Conservation (phyloP, 2,113 vertebrate species). For the Varanus komodoensis region DNA sequence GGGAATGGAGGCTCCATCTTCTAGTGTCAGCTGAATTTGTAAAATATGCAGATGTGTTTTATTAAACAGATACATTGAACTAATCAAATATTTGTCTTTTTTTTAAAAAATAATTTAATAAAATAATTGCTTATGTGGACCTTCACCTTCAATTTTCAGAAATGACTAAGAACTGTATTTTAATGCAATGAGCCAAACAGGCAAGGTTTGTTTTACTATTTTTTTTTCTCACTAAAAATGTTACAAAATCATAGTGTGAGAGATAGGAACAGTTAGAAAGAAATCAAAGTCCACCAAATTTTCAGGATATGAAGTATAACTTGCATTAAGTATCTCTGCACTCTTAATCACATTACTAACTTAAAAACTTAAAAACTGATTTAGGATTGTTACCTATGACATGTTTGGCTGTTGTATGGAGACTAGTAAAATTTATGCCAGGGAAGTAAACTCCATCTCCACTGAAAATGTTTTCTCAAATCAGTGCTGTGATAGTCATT, state of each 20-base stretch:
- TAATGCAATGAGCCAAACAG: background rate
- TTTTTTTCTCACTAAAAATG: background rate
- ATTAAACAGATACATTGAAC: background rate
- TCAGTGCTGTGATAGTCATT: background rate
- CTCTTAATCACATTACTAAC: background rate
- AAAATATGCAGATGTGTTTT: constrained; percentile 39
- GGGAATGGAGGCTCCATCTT: constrained; percentile 27
- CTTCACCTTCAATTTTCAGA: constrained; percentile 6
- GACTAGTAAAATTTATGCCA: background rate
- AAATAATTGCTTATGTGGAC: background rate
- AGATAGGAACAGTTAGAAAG: background rate
- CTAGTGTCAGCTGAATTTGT: background rate
- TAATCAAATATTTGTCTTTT: background rate
- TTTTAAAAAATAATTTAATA: constrained; percentile 1
- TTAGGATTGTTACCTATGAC: constrained; percentile 12
- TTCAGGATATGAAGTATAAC: background rate
- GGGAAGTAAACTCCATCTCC: background rate
- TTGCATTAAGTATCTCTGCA: background rate
- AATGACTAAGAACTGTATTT: background rate
- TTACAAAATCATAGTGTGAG: background rate
- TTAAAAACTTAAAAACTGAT: constrained; percentile 1
- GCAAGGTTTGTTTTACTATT: no score
- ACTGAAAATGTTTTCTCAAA: background rate
- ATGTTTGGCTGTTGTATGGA: background rate
- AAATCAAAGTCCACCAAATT: background rate